Base-by-base conservation (phyloP, 2,113 vertebrate species). In the Xerus inauris region DNA sequence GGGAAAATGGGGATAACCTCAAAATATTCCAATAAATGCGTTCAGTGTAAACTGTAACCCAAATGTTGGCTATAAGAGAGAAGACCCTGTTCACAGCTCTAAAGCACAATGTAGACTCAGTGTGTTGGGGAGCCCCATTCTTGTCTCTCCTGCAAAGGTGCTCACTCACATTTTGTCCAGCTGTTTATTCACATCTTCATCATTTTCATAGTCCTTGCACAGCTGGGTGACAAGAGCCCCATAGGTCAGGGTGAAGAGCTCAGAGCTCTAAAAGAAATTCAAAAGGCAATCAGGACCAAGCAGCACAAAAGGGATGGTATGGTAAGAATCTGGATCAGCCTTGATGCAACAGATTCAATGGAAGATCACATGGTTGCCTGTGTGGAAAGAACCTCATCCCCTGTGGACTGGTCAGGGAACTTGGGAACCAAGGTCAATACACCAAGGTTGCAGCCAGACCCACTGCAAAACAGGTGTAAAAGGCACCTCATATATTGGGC, bases 131-230 rank as follows among this genome's bases (percentile, higher is more conserved):
- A 54, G n/a, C 77, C 79, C 89, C 51, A 12, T n/a, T 47, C 51
- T 35, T 47, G 30, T 64, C 71, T 75, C 69, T 87, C 42, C 40
- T 26, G 0, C 40, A 47, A 42, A 92, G 30, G 8, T 35, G 30
- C 4, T 65, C 94, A 98, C 99, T 99, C 92, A 99, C 99, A 99
- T 99, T 98, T 99, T 99, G 98, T 99, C 99, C 87, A 99, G 99
- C 96, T 99, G 99, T 97, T 99, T 99, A 97, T 99, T 99, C 97
- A 99, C 99, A 1, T 99, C 99, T 38, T 99, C 99, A 0, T 99
- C 99, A 1, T 99, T 99, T 98, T 99, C 99, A 4, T 99, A 99
- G 98, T 99, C 99, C 98, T 99, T 99, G 98, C 99, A 99, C 19
- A 99, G 99, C 97, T 99, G 99, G 38, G 99, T 99, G 97, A 99